phyloP scores from a whole-genome alignment of 2,797 vertebrate genomes.

The Syngnathus rostellatus region DNA sequence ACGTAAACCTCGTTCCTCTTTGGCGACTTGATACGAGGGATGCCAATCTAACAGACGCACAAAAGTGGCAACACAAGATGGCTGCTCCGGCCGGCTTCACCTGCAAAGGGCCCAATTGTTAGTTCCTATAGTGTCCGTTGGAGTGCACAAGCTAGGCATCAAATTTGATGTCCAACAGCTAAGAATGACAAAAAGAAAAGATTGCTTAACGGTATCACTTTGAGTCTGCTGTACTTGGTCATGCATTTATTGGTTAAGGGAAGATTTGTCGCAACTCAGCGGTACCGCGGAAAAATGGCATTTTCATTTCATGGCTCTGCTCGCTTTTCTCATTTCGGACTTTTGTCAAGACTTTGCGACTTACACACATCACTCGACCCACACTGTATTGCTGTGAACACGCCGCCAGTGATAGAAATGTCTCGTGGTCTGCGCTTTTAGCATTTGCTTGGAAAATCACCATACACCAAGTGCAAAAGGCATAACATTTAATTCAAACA shows the following conservation, averaged over 20 bases:
- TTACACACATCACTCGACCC: not conserved
- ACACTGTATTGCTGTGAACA: not conserved
- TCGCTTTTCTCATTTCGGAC: not conserved
- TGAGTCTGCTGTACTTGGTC: not conserved
- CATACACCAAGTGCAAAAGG: slow-evolving; percentile 58
- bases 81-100: no score
- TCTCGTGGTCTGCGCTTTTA: not conserved
- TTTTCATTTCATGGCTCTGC: not conserved
- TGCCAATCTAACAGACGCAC: no score
- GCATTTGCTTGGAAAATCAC: slow-evolving; percentile 12
- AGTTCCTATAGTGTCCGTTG: no score
- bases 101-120: no score
- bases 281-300: not conserved
- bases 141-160: not conserved
- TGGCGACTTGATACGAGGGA: no score
- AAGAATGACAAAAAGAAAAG: not conserved
- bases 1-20: no score
- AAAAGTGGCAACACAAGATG: no score
- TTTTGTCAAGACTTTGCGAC: not conserved
- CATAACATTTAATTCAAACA: slow-evolving; percentile 63
- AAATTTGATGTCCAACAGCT: not conserved
- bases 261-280: not conserved
- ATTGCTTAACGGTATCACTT: not conserved
- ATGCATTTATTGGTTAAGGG: slow-evolving; percentile 2
- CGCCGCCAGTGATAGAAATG: not conserved